Base-by-base conservation (phyloP, 2,888 invertebrate species). In the Adineta ricciae region DNA sequence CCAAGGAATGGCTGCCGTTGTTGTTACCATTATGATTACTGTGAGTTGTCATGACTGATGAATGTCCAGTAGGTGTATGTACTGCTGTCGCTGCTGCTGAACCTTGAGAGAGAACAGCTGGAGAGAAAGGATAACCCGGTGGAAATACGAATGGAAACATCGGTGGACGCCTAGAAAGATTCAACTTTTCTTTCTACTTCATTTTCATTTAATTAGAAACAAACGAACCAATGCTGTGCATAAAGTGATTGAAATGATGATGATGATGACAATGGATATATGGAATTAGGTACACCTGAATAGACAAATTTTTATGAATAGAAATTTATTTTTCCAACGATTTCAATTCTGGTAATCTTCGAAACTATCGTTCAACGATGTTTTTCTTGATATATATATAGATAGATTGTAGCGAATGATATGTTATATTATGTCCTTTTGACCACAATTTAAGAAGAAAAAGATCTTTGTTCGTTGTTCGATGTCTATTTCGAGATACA, bases 131-230 rank as follows among this genome's bases (percentile, higher is more conserved):
- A 78, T 78, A 78, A 41, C 78, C 78, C 11, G 78, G 78, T 32
- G 78, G 78, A 78, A 78, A 78, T 41, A 38, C 78, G 41, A 78
- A 78, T 38, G 78, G 78, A 78, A 78, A 78, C 78, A 78, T 78
- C 24, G 78, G 38, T 78, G 38, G 41, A 41, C 78, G 78, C 78
- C 78, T 78, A 8, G 32, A 32, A 32, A 16, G 32, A 64, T 64
- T 27, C 9, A 46, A 46, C 11, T 11, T 46, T 46, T 46, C 11
- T 46, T 46, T 46, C 8, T 8, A 46, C 11, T 46, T 50, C 14
- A 49, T 49, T 16, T 16, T 2, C 3, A 52, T 52, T 52, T 3
- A 52, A 52, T 52, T 4, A 64, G 5, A 19, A 78, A 78, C 41
- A 41, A n/a, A 41, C 78, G 11, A 41, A 78, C 78, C 78, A 78